Evolutionary conservation across 2,888 invertebrate species (phyloP).

Genomic region (Masnerella sp.): DNA sequence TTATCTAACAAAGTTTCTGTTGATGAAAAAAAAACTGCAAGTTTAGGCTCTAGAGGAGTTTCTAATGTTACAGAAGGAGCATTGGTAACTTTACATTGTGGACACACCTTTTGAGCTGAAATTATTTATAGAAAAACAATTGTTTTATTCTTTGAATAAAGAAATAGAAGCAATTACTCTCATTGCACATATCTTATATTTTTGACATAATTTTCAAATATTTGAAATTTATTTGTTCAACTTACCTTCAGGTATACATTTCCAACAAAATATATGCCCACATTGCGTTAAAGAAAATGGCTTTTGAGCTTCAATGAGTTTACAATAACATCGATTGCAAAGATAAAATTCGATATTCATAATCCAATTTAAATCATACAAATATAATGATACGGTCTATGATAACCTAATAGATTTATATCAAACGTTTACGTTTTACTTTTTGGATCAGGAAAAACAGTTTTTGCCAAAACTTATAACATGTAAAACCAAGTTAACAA

Average conservation of each 20-base stretch:
- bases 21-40: conserved; percentile 31
- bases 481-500: no score
- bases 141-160: no score
- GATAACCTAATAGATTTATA: no score
- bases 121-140: neutral
- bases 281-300: conserved; percentile 52
- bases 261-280: conserved; percentile 45
- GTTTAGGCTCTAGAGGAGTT: conserved; percentile 35
- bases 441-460: no score
- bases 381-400: no score
- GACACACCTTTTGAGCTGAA: conserved; percentile 36
- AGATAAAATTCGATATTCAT: conserved; percentile 50
- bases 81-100: conserved; percentile 35
- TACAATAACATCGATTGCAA: conserved; percentile 32
- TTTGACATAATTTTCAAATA: no score
- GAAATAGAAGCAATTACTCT: no score
- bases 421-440: no score
- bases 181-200: no score
- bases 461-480: no score
- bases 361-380: no score
- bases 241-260: conserved; percentile 31
- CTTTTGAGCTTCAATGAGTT: conserved; percentile 28
- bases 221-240: neutral
- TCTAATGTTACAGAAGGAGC: conserved; percentile 23
- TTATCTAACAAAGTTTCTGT: conserved; percentile 21